Conservation (phyloP, 1,140 invertebrate species). For the Bicyclus anynana region DNA sequence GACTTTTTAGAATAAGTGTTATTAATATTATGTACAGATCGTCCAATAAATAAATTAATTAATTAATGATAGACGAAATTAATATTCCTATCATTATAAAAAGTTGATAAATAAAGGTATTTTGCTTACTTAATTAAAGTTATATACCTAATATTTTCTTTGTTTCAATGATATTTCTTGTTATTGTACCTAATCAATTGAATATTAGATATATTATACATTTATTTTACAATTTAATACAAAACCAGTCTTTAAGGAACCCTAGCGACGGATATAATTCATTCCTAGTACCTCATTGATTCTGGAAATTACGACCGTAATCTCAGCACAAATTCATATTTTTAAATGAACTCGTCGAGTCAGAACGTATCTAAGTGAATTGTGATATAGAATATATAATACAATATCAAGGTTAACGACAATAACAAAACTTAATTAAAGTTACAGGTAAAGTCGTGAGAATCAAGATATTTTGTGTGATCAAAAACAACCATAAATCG, state of each 20-base stretch:
- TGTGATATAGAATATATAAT: not conserved
- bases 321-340: not conserved
- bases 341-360: not conserved
- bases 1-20: no score
- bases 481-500: not conserved
- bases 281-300: slow-evolving; percentile 1
- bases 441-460: not conserved
- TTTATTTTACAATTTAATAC: no score
- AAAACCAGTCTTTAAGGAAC: not conserved
- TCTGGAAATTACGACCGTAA: slow-evolving; percentile 1
- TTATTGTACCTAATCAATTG: no score
- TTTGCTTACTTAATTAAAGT: no score
- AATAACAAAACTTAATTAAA: not conserved
- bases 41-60: no score
- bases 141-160: no score
- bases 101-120: no score
- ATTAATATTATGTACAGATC: no score
- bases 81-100: no score
- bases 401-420: not conserved
- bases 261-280: not conserved
- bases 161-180: no score
- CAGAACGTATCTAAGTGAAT: not conserved
- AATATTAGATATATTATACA: no score
- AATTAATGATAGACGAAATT: no score
- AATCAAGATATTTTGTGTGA: not conserved